phyloP scores from a whole-genome alignment of 2,797 vertebrate genomes.

The Distichodus sexfasciatus region DNA sequence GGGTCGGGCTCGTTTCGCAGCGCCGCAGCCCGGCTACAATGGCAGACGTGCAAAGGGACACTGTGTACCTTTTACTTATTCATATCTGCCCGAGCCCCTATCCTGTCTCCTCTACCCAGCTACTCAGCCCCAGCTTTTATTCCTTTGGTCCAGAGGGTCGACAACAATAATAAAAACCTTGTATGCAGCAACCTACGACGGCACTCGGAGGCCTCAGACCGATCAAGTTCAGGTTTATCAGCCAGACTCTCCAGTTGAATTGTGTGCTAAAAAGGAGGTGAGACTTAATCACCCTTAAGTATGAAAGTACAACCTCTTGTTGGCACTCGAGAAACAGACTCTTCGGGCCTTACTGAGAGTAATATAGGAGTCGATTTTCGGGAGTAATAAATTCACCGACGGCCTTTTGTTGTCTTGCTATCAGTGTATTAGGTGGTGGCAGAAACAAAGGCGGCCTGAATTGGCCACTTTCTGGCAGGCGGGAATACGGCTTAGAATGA shows the following conservation, averaged over 20 bases:
- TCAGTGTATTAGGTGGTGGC: constrained; percentile 50
- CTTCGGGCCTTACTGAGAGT: constrained; percentile 8
- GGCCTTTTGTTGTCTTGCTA: constrained; percentile 53
- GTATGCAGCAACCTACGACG: constrained; percentile 20
- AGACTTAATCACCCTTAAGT: not conserved
- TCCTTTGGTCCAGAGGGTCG: constrained; percentile 12
- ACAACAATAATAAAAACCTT: constrained; percentile 19
- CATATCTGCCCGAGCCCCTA: constrained; percentile 44
- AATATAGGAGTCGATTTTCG: constrained; percentile 40
- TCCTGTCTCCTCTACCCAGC: constrained; percentile 28
- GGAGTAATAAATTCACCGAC: constrained; percentile 56
- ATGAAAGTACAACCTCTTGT: not conserved
- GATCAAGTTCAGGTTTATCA: not conserved
- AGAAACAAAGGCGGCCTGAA: constrained; percentile 65
- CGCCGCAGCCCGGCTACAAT: constrained; percentile 52
- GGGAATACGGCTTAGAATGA: constrained; percentile 68
- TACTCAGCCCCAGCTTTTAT: constrained; percentile 24
- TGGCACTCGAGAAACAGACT: not conserved
- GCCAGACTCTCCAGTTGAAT: not conserved
- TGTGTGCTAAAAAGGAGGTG: not conserved
- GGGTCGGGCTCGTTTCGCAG: constrained; percentile 40
- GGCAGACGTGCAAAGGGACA: constrained; percentile 58
- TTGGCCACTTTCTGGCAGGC: constrained; percentile 57
- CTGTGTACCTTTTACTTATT: constrained; percentile 68
- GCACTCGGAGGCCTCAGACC: not conserved